Percentiles rank a stretch among this genome's conserved stretches.
phyloP scores from a whole-genome alignment of 2,797 vertebrate species.

The Dendrocincla fuliginosa region DNA sequence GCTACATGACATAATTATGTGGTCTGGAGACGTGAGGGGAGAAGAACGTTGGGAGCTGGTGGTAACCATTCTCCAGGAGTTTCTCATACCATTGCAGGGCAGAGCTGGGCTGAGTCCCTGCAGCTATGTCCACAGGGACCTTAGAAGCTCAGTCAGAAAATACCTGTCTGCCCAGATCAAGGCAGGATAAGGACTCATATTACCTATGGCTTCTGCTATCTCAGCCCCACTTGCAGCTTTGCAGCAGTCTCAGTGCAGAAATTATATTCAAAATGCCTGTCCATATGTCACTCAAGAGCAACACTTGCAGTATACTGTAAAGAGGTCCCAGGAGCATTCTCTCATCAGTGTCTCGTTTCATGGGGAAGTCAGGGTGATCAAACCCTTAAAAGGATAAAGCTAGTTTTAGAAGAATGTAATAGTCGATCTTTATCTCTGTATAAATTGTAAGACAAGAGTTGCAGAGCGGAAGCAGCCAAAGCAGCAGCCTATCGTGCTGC shows the following conservation, averaged over 20 bases:
- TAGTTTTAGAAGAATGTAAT: background rate
- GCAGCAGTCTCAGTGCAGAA: background rate
- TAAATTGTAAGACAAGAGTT: background rate
- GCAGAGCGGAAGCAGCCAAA: background rate
- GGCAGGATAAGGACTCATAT: background rate
- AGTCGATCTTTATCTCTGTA: background rate
- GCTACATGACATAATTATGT: background rate
- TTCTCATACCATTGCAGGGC: background rate
- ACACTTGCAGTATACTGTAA: background rate
- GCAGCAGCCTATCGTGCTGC: background rate
- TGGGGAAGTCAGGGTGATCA: background rate
- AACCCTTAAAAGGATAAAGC: background rate
- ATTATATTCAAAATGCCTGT: background rate
- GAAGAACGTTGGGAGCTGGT: background rate
- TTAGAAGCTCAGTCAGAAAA: background rate
- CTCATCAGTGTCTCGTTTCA: background rate
- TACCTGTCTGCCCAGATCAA: background rate
- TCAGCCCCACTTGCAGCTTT: background rate
- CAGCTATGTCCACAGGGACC: background rate
- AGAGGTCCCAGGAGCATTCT: background rate
- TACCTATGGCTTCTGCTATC: rapidly evolving
- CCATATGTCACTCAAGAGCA: background rate
- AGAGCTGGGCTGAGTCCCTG: background rate
- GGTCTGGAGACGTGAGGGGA: background rate
- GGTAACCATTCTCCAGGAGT: background rate